Percentiles rank a stretch among this genome's conserved stretches.
phyloP scores from a whole-genome alignment of 2,888 invertebrate genomes.

The Brachypterus glaber region DNA sequence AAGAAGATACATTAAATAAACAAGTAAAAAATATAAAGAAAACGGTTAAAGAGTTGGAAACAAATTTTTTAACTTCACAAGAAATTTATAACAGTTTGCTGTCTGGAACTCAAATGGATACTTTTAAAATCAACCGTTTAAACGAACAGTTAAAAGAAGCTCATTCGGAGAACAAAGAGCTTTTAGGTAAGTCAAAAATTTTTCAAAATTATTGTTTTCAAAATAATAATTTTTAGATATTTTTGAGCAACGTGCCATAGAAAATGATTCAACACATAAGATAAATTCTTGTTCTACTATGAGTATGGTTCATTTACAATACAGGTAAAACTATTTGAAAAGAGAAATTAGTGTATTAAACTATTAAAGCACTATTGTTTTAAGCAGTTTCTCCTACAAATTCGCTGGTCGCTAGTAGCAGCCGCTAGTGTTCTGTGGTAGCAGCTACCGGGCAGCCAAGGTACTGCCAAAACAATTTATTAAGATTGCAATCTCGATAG shows the following conservation, averaged over 20 bases:
- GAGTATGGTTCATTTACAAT: constrained; percentile 48
- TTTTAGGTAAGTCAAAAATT: constrained; percentile 30
- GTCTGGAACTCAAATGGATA: constrained; percentile 25
- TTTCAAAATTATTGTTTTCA: too few relatives aligned
- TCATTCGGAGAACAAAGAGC: constrained; percentile 31
- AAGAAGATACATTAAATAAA: too few relatives aligned
- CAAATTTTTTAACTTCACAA: too few relatives aligned
- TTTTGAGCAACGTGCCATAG: constrained; percentile 23
- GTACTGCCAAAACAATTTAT: too few relatives aligned
- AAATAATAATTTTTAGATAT: constrained; percentile 23
- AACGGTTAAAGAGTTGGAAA: too few relatives aligned
- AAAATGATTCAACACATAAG: too few relatives aligned
- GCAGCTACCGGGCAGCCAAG: too few relatives aligned
- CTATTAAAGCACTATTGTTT: not conserved
- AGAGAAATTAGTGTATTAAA: constrained; percentile 6
- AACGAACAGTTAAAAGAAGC: constrained; percentile 29
- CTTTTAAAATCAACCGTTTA: constrained; percentile 25
- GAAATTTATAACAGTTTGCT: constrained; percentile 28
- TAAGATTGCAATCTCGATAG: too few relatives aligned
- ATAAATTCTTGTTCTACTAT: constrained; percentile 48
- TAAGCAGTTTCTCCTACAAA: too few relatives aligned
- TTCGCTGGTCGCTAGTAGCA: too few relatives aligned
- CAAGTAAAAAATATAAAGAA: too few relatives aligned
- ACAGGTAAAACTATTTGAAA: constrained; percentile 36
- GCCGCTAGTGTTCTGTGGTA: too few relatives aligned